Evolutionary conservation across 1,140 invertebrate genomes (phyloP).

Genomic region (Cydia splendana): DNA sequence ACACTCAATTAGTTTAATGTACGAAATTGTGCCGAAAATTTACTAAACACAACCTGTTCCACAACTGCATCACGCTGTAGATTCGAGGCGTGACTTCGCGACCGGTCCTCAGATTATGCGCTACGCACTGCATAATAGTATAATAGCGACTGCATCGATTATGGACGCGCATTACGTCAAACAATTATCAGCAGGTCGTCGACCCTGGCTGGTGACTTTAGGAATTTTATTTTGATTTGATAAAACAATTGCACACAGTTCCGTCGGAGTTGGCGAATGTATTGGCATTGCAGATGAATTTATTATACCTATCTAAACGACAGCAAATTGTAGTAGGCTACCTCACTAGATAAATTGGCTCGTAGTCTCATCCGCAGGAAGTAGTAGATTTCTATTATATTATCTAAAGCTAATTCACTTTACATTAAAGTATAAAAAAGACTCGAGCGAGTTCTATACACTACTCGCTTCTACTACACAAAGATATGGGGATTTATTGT

Average conservation of each 20-base stretch:
- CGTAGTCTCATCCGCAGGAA: too few species aligned
- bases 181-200: conserved; percentile 66
- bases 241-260: background rate
- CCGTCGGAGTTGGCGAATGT: background rate
- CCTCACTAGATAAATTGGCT: too few species aligned
- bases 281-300: background rate
- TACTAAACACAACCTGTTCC: background rate
- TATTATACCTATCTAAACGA: too few species aligned
- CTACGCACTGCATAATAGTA: conserved; percentile 60
- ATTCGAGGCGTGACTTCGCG: conserved; percentile 67
- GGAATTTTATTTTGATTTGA: background rate
- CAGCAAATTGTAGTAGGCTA: too few species aligned
- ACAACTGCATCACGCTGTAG: conserved; percentile 49
- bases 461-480: too few species aligned
- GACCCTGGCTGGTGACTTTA: conserved; percentile 27
- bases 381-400: too few species aligned
- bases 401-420: too few species aligned
- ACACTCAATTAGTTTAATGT: background rate
- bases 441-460: too few species aligned
- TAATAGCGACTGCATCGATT: conserved; percentile 68
- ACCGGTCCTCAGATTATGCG: conserved; percentile 70
- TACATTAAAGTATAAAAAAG: too few species aligned
- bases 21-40: background rate
- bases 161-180: conserved; percentile 47
- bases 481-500: background rate